Evolutionary conservation across 2,113 vertebrate species (phyloP).

Genomic region (Monopterus albus): DNA sequence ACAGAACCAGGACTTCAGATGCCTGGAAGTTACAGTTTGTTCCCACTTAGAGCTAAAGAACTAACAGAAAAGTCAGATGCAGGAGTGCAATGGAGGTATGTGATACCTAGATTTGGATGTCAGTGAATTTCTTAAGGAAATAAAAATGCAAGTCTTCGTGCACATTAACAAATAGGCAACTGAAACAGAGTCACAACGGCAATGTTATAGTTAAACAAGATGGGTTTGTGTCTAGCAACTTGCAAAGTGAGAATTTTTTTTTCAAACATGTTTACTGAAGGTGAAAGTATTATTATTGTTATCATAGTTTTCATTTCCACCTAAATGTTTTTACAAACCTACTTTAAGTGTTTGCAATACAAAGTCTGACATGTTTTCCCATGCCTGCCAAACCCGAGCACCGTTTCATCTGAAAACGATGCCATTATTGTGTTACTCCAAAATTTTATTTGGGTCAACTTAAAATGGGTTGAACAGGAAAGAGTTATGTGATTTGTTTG

Average conservation of each 20-base stretch:
- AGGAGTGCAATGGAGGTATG: constrained; percentile 72
- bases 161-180: constrained; percentile 57
- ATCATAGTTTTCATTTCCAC: constrained; percentile 27
- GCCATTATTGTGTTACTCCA: not conserved
- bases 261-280: constrained; percentile 31
- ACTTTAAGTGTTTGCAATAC: constrained; percentile 6
- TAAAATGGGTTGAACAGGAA: not conserved
- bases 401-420: not conserved
- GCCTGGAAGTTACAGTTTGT: constrained; percentile 71
- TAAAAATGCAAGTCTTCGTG: constrained; percentile 63
- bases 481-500: not conserved
- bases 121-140: constrained; percentile 66
- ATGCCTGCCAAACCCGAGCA: constrained; percentile 7
- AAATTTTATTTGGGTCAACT: not conserved
- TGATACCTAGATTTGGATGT: constrained; percentile 73
- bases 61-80: constrained; percentile 43
- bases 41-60: constrained; percentile 57
- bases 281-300: constrained; percentile 23
- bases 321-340: not conserved
- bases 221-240: constrained; percentile 48
- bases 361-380: constrained; percentile 2
- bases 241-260: constrained; percentile 40
- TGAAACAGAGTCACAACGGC: constrained; percentile 58
- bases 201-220: constrained; percentile 16
- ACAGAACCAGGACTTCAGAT: constrained; percentile 70